These are phyloP conservation scores for Pangasius krempfi DNA, from an alignment of 2,797 vertebrate genomes.

Conservation along the genomic window DNA sequence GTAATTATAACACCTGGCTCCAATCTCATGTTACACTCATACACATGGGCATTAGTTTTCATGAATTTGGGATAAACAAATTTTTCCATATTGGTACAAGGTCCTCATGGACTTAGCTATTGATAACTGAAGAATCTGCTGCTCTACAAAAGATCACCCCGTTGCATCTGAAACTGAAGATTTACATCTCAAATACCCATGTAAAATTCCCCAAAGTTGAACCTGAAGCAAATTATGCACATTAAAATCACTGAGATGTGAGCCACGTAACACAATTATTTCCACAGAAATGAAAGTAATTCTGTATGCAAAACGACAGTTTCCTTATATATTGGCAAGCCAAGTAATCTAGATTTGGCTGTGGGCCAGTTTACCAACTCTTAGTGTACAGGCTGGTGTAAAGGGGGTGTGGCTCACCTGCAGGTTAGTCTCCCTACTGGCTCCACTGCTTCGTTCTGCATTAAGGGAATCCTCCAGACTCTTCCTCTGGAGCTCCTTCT, in stretches of 20 bases:
- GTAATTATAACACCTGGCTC: background rate
- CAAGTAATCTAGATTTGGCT: background rate
- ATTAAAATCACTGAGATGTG: background rate
- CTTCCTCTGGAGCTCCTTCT: conserved; percentile 93
- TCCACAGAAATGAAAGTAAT: background rate
- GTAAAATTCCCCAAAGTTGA: background rate
- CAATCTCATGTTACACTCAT: background rate
- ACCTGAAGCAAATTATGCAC: background rate
- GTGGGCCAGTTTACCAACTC: background rate
- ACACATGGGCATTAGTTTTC: background rate
- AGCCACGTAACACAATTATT: background rate
- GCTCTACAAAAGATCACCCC: background rate
- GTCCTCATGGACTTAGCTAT: background rate
- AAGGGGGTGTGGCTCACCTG: conserved; percentile 77
- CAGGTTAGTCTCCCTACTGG: conserved; percentile 90
- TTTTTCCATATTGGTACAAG: background rate
- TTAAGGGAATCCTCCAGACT: conserved; percentile 92
- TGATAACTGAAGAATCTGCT: background rate
- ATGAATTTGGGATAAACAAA: background rate
- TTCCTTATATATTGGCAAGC: background rate
- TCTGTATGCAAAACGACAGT: background rate
- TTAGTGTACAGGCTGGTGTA: conserved; percentile 17
- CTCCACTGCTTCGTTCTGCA: conserved; percentile 85
- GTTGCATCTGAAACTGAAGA: background rate
- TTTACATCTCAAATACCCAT: background rate